A percentile compares a stretch with the other conserved stretches of the same genome.
Conservation (phyloP, 1,140 invertebrate species). For the Anoplophora glabripennis region DNA sequence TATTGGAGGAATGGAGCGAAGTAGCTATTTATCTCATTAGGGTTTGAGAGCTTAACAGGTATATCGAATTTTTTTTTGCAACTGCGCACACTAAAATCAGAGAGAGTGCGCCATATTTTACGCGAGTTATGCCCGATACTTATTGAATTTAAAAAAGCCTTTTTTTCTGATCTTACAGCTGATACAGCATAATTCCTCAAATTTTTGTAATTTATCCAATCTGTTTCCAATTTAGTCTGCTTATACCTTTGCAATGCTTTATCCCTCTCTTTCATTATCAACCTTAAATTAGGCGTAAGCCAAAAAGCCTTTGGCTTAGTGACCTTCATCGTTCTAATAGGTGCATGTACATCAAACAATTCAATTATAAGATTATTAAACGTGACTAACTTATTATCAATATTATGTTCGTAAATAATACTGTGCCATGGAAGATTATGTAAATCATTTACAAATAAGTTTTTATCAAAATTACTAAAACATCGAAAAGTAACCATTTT, state of each 20-base stretch:
- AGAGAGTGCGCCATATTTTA: background rate
- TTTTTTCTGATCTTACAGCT: conserved; percentile 11
- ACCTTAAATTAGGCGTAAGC: conserved; percentile 8
- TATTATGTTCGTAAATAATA: no score
- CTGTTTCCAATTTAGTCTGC: background rate
- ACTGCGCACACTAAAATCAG: background rate
- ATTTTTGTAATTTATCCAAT: conserved; percentile 14
- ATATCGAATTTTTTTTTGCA: background rate
- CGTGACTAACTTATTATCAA: no score
- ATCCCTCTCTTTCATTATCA: conserved; percentile 11
- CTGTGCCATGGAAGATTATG: no score
- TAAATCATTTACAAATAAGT: no score
- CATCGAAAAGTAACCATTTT: no score
- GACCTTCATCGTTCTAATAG: conserved; percentile 1
- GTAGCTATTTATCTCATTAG: conserved; percentile 2
- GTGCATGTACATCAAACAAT: conserved; percentile 10
- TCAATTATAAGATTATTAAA: no score
- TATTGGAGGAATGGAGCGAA: background rate
- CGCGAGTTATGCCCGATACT: background rate
- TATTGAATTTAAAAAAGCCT: conserved; percentile 3
- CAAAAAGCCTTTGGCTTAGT: conserved; percentile 6
- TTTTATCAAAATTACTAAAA: no score
- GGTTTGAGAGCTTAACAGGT: background rate
- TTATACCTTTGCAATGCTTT: conserved; percentile 10
- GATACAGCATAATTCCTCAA: conserved; percentile 5